Percentiles rank a stretch among this genome's conserved stretches.
Conservation (phyloP, 1,140 invertebrate genomes). For the Chionoecetes opilio region DNA sequence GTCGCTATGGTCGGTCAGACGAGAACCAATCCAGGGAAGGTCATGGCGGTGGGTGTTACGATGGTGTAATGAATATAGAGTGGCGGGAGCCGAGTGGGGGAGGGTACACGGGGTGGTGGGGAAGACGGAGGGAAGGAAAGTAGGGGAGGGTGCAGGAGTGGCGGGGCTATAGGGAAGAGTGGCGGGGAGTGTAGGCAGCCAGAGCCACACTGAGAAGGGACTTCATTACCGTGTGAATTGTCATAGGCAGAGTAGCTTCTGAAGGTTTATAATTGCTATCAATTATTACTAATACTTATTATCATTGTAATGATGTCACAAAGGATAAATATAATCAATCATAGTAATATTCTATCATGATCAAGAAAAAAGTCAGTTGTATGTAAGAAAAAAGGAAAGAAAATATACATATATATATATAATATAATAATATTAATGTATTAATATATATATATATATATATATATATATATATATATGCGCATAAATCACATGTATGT, state of each 20-base stretch:
- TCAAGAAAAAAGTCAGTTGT: background rate
- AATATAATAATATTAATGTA: too few species aligned
- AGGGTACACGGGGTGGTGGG: background rate
- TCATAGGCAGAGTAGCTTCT: too few species aligned
- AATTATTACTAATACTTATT: too few species aligned
- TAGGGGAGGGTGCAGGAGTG: background rate
- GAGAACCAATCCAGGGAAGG: background rate
- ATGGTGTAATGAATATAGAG: conserved; percentile 21
- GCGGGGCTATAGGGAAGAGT: background rate
- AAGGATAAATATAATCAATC: background rate
- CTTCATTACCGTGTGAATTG: too few species aligned
- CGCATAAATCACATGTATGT: too few species aligned
- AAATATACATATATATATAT: too few species aligned
- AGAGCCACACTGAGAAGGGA: background rate
- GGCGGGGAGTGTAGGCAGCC: background rate
- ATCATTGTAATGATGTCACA: background rate
- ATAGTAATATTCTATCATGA: background rate
- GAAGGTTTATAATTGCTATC: too few species aligned
- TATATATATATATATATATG: too few species aligned
- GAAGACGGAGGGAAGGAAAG: background rate
- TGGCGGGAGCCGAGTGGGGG: background rate
- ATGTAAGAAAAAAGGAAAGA: too few species aligned
- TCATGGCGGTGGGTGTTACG: conserved; percentile 9
- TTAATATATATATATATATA: too few species aligned
- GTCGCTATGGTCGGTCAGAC: conserved; percentile 23